These are phyloP conservation scores for Megaceryle alcyon DNA, from an alignment of 2,797 vertebrate genomes.

Conservation along the genomic window DNA sequence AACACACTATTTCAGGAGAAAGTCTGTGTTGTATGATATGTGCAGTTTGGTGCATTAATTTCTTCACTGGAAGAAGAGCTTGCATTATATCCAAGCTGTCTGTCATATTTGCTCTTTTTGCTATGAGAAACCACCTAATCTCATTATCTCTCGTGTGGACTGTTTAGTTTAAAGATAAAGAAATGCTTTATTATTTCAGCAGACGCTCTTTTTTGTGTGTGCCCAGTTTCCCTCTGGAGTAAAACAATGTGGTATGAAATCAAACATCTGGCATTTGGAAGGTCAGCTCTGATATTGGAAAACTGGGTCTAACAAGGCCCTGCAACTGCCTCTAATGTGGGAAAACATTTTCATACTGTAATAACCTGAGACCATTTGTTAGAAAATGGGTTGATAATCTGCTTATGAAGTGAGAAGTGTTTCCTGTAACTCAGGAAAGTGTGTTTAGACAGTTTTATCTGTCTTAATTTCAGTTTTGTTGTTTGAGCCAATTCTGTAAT, in stretches of 20 bases:
- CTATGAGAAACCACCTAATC: not conserved
- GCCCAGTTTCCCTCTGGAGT: not conserved
- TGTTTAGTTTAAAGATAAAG: not conserved
- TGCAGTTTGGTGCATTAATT: not conserved
- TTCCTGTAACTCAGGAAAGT: not conserved
- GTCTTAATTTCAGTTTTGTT: conserved; percentile 10
- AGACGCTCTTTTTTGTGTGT: not conserved
- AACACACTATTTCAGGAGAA: not conserved
- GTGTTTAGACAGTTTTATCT: not conserved
- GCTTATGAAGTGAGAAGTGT: not conserved
- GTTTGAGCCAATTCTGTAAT: conserved; percentile 1
- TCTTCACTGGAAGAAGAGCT: not conserved
- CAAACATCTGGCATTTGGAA: not conserved
- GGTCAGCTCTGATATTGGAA: not conserved
- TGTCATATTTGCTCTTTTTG: not conserved
- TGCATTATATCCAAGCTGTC: not conserved
- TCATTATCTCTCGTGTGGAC: not conserved
- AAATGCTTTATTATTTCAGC: not conserved
- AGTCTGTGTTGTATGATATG: not conserved
- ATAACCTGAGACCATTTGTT: not conserved
- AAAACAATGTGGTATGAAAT: not conserved
- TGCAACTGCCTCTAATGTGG: not conserved
- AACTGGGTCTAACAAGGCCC: not conserved
- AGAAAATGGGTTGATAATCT: not conserved
- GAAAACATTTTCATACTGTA: not conserved